Base-by-base conservation (phyloP, 2,113 vertebrate genomes). In the Hemiprocne comata region DNA sequence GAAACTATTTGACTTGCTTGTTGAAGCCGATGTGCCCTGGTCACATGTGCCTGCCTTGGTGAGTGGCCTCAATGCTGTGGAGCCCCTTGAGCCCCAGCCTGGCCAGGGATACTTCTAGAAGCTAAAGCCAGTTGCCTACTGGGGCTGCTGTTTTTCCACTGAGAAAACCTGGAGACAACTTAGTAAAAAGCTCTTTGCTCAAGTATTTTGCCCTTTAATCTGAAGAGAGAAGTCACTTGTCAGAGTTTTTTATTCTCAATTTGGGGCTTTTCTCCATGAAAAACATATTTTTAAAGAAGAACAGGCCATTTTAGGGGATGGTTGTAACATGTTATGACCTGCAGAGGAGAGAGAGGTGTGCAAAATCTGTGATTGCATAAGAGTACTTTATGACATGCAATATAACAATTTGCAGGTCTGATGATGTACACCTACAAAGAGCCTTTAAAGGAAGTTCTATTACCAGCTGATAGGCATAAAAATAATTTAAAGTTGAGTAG, bases 31-130 rank as follows among this genome's bases (percentile, higher is more conserved):
- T 4, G 29, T 66, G 46, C 40, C 36, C 40, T 36, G 42, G 66
- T 46, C 23, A 11, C 4, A 4, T 1, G 42, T 66, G 40, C 75
- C n/a, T 1, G 10, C n/a, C 66, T 1, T 9, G n/a, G 44, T 11
- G 33, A 74, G 69, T 51, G 3, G 3, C 71, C 36, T 46, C 24
- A 48, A 38, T 88, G 51, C 53, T 54, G 42, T 0, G 1, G 69
- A 83, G 17, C 54, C 61, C 2, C 0, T 8, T 2, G 7, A 19
- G 48, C 20, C 24, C 29, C 72, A 71, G 4, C 57, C 40, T 4
- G 6, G 23, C 2, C 4, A 64, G 46, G 64, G 24, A 2, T 50
- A 25, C 10, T 67, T 64, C 33, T 67, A 67, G 67, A 55, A 67
- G 38, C 19, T 62, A 25, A 50, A 54, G 7, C 34, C 10, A 17